These are phyloP conservation scores for Ichneumoninae sp. DNA, from an alignment of 2,888 invertebrate species.

Conservation along the genomic window DNA sequence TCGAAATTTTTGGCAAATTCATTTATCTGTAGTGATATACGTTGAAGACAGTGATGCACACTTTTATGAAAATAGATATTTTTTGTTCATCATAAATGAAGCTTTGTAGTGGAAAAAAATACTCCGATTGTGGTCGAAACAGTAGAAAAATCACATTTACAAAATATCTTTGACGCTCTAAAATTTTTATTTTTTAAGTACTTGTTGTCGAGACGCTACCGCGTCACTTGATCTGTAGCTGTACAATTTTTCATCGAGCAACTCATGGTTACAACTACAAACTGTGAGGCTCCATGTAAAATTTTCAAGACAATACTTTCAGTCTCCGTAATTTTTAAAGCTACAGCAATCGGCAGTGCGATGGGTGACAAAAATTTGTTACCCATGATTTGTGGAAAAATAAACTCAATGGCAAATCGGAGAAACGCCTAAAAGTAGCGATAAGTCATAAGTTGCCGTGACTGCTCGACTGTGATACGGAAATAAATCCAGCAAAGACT, in stretches of 20 bases:
- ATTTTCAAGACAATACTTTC: neutral
- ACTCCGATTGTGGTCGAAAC: too few species aligned
- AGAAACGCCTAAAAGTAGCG: neutral
- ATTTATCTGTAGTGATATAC: neutral
- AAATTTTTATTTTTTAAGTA: too few species aligned
- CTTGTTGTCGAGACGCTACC: too few species aligned
- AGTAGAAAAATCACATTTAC: too few species aligned
- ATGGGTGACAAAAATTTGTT: neutral
- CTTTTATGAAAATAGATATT: neutral
- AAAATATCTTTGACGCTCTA: too few species aligned
- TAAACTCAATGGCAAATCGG: neutral
- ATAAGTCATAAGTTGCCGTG: neutral
- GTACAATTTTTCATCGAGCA: too few species aligned
- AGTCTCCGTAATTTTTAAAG: neutral
- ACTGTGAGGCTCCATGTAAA: neutral
- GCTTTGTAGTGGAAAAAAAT: neutral
- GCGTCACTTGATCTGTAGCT: too few species aligned
- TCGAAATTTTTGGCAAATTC: constrained; percentile 2
- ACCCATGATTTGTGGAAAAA: constrained; percentile 3
- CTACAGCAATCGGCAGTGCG: neutral
- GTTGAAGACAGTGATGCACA: neutral
- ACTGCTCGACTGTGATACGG: neutral
- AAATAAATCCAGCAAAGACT: constrained; percentile 50
- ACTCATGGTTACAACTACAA: too few species aligned
- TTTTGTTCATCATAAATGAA: neutral